Evolutionary conservation across 2,888 invertebrate species (phyloP).

Genomic region (Merodon equestris): DNA sequence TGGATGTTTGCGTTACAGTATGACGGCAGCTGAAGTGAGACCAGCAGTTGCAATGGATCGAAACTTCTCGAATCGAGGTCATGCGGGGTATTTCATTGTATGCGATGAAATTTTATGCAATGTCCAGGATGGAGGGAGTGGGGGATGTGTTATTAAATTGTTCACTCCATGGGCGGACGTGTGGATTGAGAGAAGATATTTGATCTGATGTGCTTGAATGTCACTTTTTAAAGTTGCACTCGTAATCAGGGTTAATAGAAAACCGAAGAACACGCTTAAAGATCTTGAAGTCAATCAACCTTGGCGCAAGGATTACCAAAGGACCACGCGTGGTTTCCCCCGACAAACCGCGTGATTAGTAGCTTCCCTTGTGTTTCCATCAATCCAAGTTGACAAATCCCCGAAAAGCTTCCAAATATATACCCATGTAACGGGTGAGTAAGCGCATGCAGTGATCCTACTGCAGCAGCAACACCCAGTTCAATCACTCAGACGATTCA

Average conservation of each 20-base stretch:
- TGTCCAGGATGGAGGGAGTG: neutral
- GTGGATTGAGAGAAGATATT: conserved; percentile 20
- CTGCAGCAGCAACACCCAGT: conserved; percentile 56
- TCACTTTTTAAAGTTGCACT: too few species aligned
- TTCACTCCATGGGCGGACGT: conserved; percentile 14
- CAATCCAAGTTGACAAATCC: conserved; percentile 59
- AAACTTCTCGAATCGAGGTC: conserved; percentile 56
- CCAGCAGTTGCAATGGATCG: too few species aligned
- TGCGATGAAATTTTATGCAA: neutral
- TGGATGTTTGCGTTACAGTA: conserved; percentile 60
- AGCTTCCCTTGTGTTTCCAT: conserved; percentile 28
- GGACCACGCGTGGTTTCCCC: too few species aligned
- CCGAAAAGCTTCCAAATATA: conserved; percentile 41
- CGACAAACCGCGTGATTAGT: conserved; percentile 8
- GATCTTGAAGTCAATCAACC: too few species aligned
- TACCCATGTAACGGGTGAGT: conserved; percentile 64
- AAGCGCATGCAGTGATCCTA: conserved; percentile 62
- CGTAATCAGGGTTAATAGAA: too few species aligned
- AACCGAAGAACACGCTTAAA: too few species aligned
- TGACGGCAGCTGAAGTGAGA: neutral
- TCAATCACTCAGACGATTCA: conserved; percentile 73
- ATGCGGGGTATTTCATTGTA: conserved; percentile 28
- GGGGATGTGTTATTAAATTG: conserved; percentile 32
- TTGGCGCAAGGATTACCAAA: too few species aligned
- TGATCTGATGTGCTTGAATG: conserved; percentile 24